These are phyloP conservation scores for Drosophila gaucha DNA, from an alignment of 2,888 invertebrate species.

Conservation along the genomic window DNA sequence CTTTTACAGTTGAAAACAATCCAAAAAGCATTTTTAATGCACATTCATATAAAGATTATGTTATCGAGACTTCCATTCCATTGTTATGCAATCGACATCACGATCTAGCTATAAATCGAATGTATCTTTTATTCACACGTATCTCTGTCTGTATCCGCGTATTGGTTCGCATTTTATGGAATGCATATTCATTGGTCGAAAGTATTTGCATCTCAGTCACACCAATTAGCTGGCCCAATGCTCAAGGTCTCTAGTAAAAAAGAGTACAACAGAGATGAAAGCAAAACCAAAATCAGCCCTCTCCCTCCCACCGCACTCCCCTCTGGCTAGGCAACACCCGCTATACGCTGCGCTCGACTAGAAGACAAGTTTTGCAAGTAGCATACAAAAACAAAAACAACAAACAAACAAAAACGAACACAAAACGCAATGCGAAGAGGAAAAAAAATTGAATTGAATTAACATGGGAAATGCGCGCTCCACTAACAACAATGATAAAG, in stretches of 20 bases:
- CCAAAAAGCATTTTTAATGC: neutral
- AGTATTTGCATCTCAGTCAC: conserved; percentile 42
- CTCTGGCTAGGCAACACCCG: neutral
- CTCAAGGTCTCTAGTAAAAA: conserved; percentile 37
- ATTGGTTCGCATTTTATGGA: conserved; percentile 19
- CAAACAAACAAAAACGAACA: conserved; percentile 6
- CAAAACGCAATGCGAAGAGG: conserved; percentile 49
- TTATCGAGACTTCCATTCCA: conserved; percentile 13
- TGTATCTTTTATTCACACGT: neutral
- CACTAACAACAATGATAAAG: conserved; percentile 35
- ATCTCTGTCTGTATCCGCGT: conserved; percentile 6
- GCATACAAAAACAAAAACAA: conserved; percentile 5
- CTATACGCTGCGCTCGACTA: neutral
- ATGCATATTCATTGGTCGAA: conserved; percentile 35
- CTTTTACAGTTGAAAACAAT: too few relatives aligned
- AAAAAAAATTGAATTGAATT: conserved; percentile 66
- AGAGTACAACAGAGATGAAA: conserved; percentile 7
- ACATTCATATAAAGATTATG: neutral
- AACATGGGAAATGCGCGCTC: conserved; percentile 64
- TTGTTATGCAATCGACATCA: conserved; percentile 33
- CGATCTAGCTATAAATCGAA: conserved; percentile 19
- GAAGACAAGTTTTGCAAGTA: conserved; percentile 43
- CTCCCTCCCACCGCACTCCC: neutral
- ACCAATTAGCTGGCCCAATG: conserved; percentile 16
- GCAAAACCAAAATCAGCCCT: conserved; percentile 14